Conservation (phyloP, 37 sponge, comb jelly and placozoan genomes). For the Halichondria panicea region DNA sequence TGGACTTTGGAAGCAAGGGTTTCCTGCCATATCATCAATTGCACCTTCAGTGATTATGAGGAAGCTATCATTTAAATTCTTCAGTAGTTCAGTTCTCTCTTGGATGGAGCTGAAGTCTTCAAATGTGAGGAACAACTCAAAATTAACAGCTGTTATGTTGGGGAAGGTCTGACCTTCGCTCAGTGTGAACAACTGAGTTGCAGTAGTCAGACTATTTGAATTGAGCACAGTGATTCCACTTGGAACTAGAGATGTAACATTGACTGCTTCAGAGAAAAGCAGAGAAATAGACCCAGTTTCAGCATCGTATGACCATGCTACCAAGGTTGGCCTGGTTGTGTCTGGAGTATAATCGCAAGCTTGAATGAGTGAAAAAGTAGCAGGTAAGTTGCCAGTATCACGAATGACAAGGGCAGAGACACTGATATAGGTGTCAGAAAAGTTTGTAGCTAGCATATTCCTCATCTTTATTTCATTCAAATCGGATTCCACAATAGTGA, state of each 20-base stretch:
- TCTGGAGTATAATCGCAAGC: slow-evolving; percentile 59
- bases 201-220: neutral
- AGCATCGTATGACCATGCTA: slow-evolving; percentile 56
- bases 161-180: slow-evolving; percentile 71
- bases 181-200: slow-evolving; percentile 64
- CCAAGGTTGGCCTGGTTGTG: slow-evolving; percentile 54
- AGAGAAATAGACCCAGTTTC: slow-evolving; percentile 47
- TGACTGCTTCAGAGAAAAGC: slow-evolving; percentile 80
- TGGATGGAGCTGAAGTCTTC: slow-evolving; percentile 65
- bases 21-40: slow-evolving; percentile 65
- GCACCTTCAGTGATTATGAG: slow-evolving; percentile 48
- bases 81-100: slow-evolving; percentile 51
- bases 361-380: slow-evolving; percentile 19
- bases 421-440: slow-evolving; percentile 68
- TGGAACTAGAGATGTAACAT: slow-evolving; percentile 71
- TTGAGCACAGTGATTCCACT: slow-evolving; percentile 69
- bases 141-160: slow-evolving; percentile 43
- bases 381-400: slow-evolving; percentile 58
- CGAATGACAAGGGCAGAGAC: slow-evolving; percentile 44
- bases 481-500: slow-evolving; percentile 57
- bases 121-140: slow-evolving; percentile 67
- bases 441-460: slow-evolving; percentile 64
- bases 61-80: slow-evolving; percentile 33
- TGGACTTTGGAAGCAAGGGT: slow-evolving; percentile 45
- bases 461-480: slow-evolving; percentile 74